A percentile compares a stretch with the other conserved stretches of the same genome.
These are phyloP conservation scores for Bucorvus abyssinicus DNA, from an alignment of 2,797 vertebrate species.

Conservation along the genomic window DNA sequence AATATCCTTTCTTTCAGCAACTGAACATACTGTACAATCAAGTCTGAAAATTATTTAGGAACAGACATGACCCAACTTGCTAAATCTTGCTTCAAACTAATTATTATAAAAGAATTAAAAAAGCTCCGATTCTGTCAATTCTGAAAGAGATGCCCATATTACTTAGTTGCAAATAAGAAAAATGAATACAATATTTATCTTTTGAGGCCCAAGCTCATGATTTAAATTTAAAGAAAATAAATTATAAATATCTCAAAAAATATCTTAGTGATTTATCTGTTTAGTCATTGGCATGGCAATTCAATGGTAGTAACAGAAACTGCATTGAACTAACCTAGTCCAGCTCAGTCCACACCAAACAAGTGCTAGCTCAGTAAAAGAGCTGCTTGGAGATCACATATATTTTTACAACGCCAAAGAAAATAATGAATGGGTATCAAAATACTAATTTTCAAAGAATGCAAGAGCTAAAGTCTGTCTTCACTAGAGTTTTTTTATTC, in stretches of 20 bases:
- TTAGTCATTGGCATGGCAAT: background rate
- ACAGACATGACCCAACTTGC: background rate
- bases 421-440: background rate
- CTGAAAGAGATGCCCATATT: background rate
- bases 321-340: background rate
- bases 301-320: background rate
- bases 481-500: background rate
- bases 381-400: background rate
- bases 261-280: background rate
- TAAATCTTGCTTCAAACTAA: background rate
- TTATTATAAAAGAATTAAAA: background rate
- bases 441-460: background rate
- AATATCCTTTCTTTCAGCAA: background rate
- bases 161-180: background rate
- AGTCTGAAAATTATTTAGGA: slow-evolving; percentile 23
- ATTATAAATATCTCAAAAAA: background rate
- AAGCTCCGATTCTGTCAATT: background rate
- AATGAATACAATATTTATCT: background rate
- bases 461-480: background rate
- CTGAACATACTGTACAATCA: background rate
- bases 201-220: background rate
- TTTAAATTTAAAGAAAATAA: background rate
- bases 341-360: background rate
- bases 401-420: background rate
- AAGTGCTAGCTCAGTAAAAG: background rate